Evolutionary conservation across 2,797 vertebrate genomes (phyloP).

Genomic region (Emys orbicularis): DNA sequence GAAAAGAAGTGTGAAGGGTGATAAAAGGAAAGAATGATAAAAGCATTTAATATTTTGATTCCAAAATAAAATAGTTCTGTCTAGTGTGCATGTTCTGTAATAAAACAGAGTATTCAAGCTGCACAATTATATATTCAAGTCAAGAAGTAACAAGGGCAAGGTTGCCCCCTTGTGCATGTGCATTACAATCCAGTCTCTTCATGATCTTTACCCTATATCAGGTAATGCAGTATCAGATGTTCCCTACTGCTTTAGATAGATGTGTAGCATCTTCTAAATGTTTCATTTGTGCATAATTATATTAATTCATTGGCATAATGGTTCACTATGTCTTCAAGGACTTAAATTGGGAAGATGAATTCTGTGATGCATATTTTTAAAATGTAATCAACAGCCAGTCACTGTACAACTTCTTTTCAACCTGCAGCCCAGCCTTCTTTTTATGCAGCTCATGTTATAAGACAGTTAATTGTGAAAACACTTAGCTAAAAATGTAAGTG

Average conservation of each 20-base stretch:
- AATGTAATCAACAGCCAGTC: neutral
- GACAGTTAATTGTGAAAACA: neutral
- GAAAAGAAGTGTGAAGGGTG: neutral
- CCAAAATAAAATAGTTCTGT: neutral
- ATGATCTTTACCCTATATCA: neutral
- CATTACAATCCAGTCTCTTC: neutral
- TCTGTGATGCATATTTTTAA: neutral
- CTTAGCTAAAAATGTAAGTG: neutral
- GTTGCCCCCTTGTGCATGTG: constrained; percentile 13
- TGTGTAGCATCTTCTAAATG: neutral
- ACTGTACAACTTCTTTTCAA: neutral
- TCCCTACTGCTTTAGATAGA: neutral
- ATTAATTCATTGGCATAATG: neutral
- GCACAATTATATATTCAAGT: neutral
- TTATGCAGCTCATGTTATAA: neutral
- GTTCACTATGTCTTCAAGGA: neutral
- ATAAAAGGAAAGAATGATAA: neutral
- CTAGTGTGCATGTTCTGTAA: neutral
- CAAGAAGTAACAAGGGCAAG: neutral
- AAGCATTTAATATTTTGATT: neutral
- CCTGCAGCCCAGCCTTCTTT: neutral
- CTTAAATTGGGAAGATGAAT: neutral
- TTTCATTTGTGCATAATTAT: neutral
- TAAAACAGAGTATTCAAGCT: neutral
- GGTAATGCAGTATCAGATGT: neutral